phyloP scores from a whole-genome alignment of 2,797 vertebrate species.

The Silurus lanzhouensis region DNA sequence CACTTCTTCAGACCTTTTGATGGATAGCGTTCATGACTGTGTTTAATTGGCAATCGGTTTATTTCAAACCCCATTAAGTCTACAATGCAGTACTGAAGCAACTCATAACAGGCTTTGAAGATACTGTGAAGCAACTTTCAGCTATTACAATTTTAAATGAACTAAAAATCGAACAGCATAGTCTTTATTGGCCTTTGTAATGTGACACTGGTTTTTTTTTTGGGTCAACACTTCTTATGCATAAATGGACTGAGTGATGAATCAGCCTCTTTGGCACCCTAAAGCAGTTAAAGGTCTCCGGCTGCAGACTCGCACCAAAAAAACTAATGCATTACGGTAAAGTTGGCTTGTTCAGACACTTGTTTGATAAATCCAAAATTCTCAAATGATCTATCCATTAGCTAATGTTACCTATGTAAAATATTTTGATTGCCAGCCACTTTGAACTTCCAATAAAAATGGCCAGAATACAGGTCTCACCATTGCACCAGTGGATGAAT shows the following conservation, averaged over 20 bases:
- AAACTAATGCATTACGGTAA: background rate
- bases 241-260: background rate
- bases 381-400: background rate
- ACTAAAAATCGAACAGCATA: background rate
- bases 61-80: constrained; percentile 28
- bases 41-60: constrained; percentile 42
- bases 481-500: background rate
- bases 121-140: background rate
- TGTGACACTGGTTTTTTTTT: background rate
- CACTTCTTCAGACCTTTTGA: constrained; percentile 61
- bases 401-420: background rate
- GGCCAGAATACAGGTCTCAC: background rate
- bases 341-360: background rate
- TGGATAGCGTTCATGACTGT: constrained; percentile 47
- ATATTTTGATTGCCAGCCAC: background rate
- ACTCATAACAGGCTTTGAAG: constrained; percentile 2
- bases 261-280: background rate
- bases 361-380: background rate
- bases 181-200: background rate
- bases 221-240: background rate
- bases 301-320: background rate
- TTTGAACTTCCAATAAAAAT: background rate
- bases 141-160: background rate
- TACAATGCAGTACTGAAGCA: background rate
- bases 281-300: background rate